Evolutionary conservation across 2,888 invertebrate genomes (phyloP).

Genomic region (Neoascia interrupta): DNA sequence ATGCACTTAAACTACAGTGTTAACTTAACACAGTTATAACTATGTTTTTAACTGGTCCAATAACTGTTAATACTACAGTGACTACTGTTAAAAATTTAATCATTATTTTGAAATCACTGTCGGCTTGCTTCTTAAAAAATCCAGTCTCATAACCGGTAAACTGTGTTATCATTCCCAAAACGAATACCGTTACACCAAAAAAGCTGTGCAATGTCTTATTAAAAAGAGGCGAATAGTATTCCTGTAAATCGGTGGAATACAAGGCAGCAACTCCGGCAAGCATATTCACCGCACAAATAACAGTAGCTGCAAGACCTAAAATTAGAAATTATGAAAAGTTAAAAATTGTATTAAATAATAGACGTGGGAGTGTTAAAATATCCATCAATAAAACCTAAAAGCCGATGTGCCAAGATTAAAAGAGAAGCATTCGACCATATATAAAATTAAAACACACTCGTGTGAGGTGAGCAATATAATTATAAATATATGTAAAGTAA

Average conservation of each 20-base stretch:
- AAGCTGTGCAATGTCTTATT: conserved; percentile 75
- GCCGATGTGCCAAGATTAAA: no score
- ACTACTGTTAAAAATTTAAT: conserved; percentile 74
- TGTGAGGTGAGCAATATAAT: no score
- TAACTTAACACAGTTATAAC: no score
- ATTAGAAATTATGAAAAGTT: no score
- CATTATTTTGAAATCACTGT: conserved; percentile 72
- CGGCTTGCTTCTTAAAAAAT: conserved; percentile 72
- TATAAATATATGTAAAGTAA: no score
- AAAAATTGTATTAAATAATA: no score
- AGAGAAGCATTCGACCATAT: no score
- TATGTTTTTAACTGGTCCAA: conserved; percentile 73
- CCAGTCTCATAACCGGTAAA: conserved; percentile 75
- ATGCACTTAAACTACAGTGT: no score
- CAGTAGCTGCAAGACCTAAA: conserved; percentile 75
- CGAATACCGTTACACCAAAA: conserved; percentile 74
- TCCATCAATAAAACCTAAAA: no score
- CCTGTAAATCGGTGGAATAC: conserved; percentile 70
- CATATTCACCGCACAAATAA: conserved; percentile 74
- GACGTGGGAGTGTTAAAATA: no score
- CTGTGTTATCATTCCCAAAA: conserved; percentile 74
- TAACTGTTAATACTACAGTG: conserved; percentile 73
- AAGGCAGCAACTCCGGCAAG: conserved; percentile 73
- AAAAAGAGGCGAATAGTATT: conserved; percentile 71
- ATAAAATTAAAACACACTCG: no score